Percentiles rank a stretch among this genome's conserved stretches.
Evolutionary conservation across 2,113 vertebrate species (phyloP).

Genomic region (Sapajus apella): DNA sequence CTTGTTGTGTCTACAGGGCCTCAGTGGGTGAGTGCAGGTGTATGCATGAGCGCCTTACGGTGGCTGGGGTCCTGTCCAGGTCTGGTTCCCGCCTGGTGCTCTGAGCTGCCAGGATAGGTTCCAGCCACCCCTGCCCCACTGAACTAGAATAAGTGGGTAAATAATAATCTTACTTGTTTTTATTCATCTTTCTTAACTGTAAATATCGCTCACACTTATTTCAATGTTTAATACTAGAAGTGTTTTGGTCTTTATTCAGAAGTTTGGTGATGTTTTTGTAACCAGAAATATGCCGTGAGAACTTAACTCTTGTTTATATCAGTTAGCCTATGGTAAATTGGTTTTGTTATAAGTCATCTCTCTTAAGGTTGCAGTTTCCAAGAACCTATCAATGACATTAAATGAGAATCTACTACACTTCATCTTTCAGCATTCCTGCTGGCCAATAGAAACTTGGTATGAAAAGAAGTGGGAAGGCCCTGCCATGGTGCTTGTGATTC

Average conservation of each 20-base stretch:
- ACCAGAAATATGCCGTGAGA: not conserved
- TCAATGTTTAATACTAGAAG: not conserved
- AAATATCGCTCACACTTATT: not conserved
- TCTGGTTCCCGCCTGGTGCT: not conserved
- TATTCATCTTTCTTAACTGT: not conserved
- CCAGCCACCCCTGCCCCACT: not conserved
- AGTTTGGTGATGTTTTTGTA: not conserved
- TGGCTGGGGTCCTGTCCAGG: not conserved
- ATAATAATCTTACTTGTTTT: not conserved
- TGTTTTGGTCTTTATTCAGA: not conserved
- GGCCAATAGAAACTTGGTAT: not conserved
- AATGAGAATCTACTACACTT: not conserved
- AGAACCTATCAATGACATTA: not conserved
- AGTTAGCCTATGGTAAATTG: not conserved
- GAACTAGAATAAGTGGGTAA: not conserved
- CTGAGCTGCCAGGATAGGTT: not conserved
- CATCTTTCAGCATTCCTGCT: not conserved
- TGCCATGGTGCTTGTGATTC: not conserved
- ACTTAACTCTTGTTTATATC: not conserved
- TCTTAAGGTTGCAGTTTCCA: not conserved
- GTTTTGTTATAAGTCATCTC: not conserved
- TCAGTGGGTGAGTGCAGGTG: not conserved
- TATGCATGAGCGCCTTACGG: not conserved
- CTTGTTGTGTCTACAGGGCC: not conserved
- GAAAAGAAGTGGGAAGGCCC: not conserved